Base-by-base conservation (phyloP, 2,888 invertebrate species). In the Eupithecia tripunctaria region DNA sequence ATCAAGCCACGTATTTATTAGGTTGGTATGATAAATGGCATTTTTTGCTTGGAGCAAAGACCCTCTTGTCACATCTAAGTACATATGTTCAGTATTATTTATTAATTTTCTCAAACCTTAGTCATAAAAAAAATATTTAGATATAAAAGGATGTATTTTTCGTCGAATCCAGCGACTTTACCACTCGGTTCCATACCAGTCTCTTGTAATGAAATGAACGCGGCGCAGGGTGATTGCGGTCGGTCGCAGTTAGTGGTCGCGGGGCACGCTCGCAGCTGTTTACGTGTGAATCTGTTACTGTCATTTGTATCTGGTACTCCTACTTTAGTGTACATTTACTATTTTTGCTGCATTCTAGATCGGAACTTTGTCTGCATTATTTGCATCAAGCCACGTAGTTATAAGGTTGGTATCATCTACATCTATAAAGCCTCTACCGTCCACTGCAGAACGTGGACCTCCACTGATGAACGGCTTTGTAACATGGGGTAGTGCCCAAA, bases 281-380 rank as follows among this genome's bases (percentile, higher is more conserved):
- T 70, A 75, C 74, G 76, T 72, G 71, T 78, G 79, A 78, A 80
- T 78, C 75, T 51, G 64, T 60, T 43, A 62, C 6, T 68, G 68
- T 43, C 21, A 29, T 41, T 60, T 60, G 15, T 67, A 56, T 12
- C 29, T n/a, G 5, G 51, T 36, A 27, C 15, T 67, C 12, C 2
- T 0, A n/a, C n/a, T 51, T 10, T 51, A 21, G 47, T 51, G 10
- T 51, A n/a, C 21, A 21, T 51, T 51, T 51, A 21, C n/a, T 51
- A n/a, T 43, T 43, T 15, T n/a, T 18, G 43, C 43, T 43, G n/a
- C 43, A n/a, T n/a, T 18, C n/a, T 43, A 43, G 43, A 38, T 12
- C 12, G 38, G 38, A 38, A 14, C 14, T 14, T 38, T 38, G 8
- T 36, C 8, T 36, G 7, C 36, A 36, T 36, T 36, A 10, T 36